phyloP scores from a whole-genome alignment of 1,140 invertebrate species.

The Euwallacea similis region DNA sequence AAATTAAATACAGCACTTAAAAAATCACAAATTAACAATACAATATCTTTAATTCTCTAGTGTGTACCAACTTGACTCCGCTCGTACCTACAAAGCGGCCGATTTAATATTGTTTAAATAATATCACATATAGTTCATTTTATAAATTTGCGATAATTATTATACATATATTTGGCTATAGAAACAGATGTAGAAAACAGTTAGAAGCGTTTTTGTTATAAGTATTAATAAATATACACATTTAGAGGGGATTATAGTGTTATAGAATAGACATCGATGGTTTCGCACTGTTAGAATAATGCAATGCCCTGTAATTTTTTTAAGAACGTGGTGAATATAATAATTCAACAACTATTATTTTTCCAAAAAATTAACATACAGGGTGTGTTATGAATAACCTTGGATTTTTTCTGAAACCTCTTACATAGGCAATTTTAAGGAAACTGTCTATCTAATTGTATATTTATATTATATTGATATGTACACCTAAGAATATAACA shows the following conservation, averaged over 20 bases:
- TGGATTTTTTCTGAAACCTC: no score
- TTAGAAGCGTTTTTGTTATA: slow-evolving; percentile 19
- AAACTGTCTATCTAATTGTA: slow-evolving; percentile 20
- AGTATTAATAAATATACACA: slow-evolving; percentile 14
- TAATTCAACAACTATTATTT: no score
- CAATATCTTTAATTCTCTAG: no score
- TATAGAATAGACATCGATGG: neutral
- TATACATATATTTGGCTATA: slow-evolving; percentile 21
- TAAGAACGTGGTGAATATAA: no score
- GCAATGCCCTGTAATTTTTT: no score
- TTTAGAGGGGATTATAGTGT: neutral
- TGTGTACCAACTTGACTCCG: no score
- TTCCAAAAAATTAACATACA: no score
- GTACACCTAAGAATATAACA: slow-evolving; percentile 47
- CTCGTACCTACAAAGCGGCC: slow-evolving; percentile 11
- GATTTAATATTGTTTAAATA: slow-evolving; percentile 21
- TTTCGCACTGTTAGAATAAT: no score
- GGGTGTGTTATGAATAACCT: no score
- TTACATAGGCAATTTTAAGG: no score
- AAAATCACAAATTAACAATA: no score
- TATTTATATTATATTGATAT: slow-evolving; percentile 44
- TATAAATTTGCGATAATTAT: slow-evolving; percentile 10
- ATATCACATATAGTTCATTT: slow-evolving; percentile 35
- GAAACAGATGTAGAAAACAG: slow-evolving; percentile 21
- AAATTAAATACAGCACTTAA: no score